These are phyloP conservation scores for Thermophis baileyi DNA, from an alignment of 2,113 vertebrate genomes.

Conservation along the genomic window DNA sequence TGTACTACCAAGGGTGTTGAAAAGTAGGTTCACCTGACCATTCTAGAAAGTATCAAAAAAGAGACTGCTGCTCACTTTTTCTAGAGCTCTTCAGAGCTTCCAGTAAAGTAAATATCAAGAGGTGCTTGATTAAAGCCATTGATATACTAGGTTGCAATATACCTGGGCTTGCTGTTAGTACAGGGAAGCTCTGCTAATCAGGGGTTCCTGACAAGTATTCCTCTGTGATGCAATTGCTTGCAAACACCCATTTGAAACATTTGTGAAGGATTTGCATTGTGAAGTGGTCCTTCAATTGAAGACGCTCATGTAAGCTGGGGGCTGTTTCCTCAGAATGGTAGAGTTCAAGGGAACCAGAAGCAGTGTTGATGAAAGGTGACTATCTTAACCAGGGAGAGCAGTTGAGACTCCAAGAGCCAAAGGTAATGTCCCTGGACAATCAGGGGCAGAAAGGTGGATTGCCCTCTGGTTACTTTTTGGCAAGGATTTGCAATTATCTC, in stretches of 20 bases:
- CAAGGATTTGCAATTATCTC: not conserved
- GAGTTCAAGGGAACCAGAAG: not conserved
- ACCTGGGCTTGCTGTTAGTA: not conserved
- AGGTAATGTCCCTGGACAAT: not conserved
- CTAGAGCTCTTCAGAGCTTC: not conserved
- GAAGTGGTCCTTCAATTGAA: not conserved
- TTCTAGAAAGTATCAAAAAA: not conserved
- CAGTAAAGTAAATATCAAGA: not conserved
- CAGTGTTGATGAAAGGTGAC: not conserved
- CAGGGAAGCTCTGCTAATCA: not conserved
- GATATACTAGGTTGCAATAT: not conserved
- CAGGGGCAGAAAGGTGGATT: not conserved
- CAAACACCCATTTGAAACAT: not conserved
- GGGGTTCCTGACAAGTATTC: not conserved
- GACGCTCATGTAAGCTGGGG: not conserved
- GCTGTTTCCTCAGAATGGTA: not conserved
- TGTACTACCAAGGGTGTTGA: not conserved
- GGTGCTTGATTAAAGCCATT: not conserved
- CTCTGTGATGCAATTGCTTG: not conserved
- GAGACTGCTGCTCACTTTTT: not conserved
- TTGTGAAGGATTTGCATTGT: not conserved
- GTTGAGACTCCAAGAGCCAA: not conserved
- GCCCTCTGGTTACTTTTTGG: not conserved
- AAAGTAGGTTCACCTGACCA: not conserved
- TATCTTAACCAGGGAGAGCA: not conserved